Evolutionary conservation across 1,140 invertebrate species (phyloP).

Genomic region (Lepidostoma basale): DNA sequence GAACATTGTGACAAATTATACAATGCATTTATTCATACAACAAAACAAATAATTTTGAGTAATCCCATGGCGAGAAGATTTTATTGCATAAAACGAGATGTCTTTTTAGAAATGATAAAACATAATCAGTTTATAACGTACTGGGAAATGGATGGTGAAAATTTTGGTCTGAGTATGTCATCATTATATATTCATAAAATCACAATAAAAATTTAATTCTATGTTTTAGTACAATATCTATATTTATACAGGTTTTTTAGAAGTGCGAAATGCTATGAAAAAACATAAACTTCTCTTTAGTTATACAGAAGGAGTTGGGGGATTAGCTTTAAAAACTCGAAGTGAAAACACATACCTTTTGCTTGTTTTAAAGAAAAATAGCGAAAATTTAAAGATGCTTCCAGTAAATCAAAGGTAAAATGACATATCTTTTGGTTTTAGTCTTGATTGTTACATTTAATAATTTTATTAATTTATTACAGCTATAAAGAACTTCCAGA

Average conservation of each 20-base stretch:
- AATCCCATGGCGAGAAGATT: constrained; percentile 46
- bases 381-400: background rate
- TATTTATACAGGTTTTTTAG: constrained; percentile 13
- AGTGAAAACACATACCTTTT: background rate
- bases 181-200: background rate
- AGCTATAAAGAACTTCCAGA: too few species aligned
- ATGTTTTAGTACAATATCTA: background rate
- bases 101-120: constrained; percentile 55
- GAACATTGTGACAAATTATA: constrained; percentile 50
- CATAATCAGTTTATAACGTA: constrained; percentile 56
- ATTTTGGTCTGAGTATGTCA: constrained; percentile 55
- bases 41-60: constrained; percentile 40
- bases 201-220: background rate
- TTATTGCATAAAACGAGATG: constrained; percentile 48
- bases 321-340: background rate
- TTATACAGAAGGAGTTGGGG: background rate
- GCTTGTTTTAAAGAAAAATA: background rate
- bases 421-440: too few species aligned
- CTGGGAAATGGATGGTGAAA: constrained; percentile 53
- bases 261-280: constrained; percentile 1
- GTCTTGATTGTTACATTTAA: too few species aligned
- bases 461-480: too few species aligned
- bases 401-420: too few species aligned
- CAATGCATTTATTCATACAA: constrained; percentile 52
- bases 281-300: constrained; percentile 11